Base-by-base conservation (phyloP, 2,888 invertebrate genomes). In the Megalurothrips usitatus region DNA sequence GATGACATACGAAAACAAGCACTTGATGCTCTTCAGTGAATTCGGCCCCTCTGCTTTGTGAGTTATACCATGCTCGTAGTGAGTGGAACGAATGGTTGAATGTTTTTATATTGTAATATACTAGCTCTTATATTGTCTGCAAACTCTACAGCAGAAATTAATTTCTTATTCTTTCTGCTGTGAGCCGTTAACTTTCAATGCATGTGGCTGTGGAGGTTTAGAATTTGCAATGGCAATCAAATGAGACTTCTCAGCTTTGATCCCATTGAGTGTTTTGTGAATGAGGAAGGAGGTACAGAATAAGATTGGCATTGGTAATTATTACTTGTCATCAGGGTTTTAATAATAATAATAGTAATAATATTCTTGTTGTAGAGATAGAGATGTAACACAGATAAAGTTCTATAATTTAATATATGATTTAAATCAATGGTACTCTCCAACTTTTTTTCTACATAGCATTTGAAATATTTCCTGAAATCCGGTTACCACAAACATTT, bases 311-410 rank as follows among this genome's bases (percentile, higher is more conserved):
- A 58, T 17, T 52, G 19, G 19, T 52, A 52, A 52, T 52, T 68
- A 19, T 23, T 68, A 68, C n/a, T 68, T 23, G 26, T 68, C n/a
- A 68, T 68, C n/a, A 68, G n/a, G 26, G 26, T 68, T 23, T 23
- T 68, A 68, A 68, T 68, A 68, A 68, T 63, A 1, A 63, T 68
- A 68, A 23, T 68, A 4, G 23, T 68, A n/a, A 23, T 68, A n/a
- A 68, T 68, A n/a, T 23, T 75, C 68, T 26, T 23, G 23, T 26
- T 75, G 68, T 75, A 75, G 68, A 75, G 68, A 75, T 26, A 3
- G 68, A 75, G 68, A 75, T 26, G 68, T 75, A 75, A 75, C 68
- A 75, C 68, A 75, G 68, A 75, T 75, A 75, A 75, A 75, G 26
- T 11, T 75, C 26, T 75, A 26, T 26, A 75, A 26, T 75, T 68